Evolutionary conservation across 1,140 invertebrate species (phyloP), one percentile per base, ranked within the genome.

Genomic region (Chelonus insularis): DNA sequence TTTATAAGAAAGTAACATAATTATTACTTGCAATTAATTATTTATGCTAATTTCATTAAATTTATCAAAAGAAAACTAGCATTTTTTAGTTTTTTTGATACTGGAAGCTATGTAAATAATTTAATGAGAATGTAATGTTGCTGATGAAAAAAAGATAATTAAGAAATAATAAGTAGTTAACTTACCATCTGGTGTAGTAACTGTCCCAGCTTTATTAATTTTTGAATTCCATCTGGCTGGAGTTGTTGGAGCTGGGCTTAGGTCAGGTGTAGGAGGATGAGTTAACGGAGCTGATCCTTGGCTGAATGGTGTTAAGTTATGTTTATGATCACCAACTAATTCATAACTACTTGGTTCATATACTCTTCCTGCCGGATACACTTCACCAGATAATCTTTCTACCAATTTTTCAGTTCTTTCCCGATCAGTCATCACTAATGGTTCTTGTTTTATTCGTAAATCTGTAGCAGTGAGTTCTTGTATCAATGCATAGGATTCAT

Each of bases 401-500:
- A 78, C 74, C 54, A 80, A 63, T 64, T 77, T 82, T 8, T 81
- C 80, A 14, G 72, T 74, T 43, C 78, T 78, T 39, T 84, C 83
- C 34, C 84, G 82, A 67, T 84, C 82, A 37, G 67, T 70, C 55
- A 83, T 55, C 8, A 76, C 60, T 29, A 77, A 66, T 20, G 84
- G 84, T 72, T 87, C 86, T 70, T 86, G 83, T 71, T 87, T 87
- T 73, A 87, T 85, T 68, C 86, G 81, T 59, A 87, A 79, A 84
- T 87, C 86, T 87, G 58, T 16, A 67, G n/a, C n/a, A n/a, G n/a
- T n/a, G n/a, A n/a, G n/a, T n/a, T n/a, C n/a, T n/a, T n/a, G n/a
- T n/a, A n/a, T n/a, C n/a, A n/a, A n/a, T n/a, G n/a, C n/a, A 74
- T 60, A 58, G 65, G 14, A 16, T 8, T 43, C 16, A 43, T 20